A percentile compares a stretch with the other conserved stretches of the same genome.
Conservation (phyloP, 1,140 invertebrate species). For the Anastatus disparis region DNA sequence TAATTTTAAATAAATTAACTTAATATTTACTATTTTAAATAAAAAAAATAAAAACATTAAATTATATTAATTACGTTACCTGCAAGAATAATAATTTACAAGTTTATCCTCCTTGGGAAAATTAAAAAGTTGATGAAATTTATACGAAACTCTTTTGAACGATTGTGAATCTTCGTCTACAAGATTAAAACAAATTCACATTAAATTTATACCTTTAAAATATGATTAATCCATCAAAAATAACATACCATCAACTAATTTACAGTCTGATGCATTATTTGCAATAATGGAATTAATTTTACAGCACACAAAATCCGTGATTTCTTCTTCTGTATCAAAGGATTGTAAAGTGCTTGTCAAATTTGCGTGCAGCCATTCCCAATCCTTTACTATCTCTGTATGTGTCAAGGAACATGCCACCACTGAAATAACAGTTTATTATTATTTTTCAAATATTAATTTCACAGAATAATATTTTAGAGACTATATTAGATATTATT, state of each 20-base stretch:
- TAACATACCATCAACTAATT: conserved; percentile 68
- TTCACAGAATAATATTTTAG: conserved; percentile 15
- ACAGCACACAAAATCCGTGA: conserved; percentile 94
- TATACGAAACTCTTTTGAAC: conserved; percentile 83
- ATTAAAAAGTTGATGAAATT: conserved; percentile 91
- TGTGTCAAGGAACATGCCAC: conserved; percentile 87
- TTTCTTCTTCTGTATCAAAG: conserved; percentile 94
- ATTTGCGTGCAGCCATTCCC: conserved; percentile 94
- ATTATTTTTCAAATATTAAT: conserved; percentile 14
- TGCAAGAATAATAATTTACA: conserved; percentile 95
- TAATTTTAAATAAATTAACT: conserved; percentile 8
- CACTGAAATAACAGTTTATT: conserved; percentile 75
- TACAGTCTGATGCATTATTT: conserved; percentile 64
- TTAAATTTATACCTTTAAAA: conserved; percentile 43
- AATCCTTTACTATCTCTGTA: conserved; percentile 89
- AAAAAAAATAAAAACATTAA: conserved; percentile 38
- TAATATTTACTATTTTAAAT: conserved; percentile 11
- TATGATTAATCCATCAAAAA: conserved; percentile 17
- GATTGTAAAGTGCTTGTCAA: conserved; percentile 85
- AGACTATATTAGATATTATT: too few species aligned
- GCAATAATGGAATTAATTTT: conserved; percentile 95
- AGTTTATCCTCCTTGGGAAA: conserved; percentile 94
- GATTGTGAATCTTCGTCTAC: conserved; percentile 83
- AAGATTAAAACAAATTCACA: conserved; percentile 45
- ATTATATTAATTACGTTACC: conserved; percentile 67